Percentiles rank a stretch among this genome's conserved stretches.
phyloP scores from a whole-genome alignment of 2,113 vertebrate genomes.

The Procavia capensis region DNA sequence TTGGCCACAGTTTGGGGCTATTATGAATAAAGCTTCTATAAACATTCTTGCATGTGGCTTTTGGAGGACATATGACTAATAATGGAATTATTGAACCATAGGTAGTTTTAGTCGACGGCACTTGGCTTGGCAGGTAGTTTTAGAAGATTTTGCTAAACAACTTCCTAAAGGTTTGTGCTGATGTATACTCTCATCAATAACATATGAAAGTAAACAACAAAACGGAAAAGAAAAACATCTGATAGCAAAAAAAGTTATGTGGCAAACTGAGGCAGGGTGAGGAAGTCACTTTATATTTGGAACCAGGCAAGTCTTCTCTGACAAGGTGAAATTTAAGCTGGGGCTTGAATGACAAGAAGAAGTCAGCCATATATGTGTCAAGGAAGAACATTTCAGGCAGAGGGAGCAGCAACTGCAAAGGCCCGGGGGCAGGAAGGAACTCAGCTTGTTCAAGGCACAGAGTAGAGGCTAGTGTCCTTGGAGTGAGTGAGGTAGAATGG shows the following conservation, averaged over 20 bases:
- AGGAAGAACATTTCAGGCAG: not conserved
- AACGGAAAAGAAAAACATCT: not conserved
- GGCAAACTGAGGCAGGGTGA: not conserved
- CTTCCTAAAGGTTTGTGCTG: not conserved
- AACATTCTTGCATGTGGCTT: not conserved
- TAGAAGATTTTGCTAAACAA: not conserved
- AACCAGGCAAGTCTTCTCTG: not conserved
- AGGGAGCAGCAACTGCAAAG: not conserved
- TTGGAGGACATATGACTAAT: not conserved
- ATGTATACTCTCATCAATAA: not conserved
- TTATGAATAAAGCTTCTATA: slow-evolving; percentile 34
- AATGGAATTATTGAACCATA: not conserved
- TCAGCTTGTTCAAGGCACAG: not conserved
- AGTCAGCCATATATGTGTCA: not conserved
- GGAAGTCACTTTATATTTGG: not conserved
- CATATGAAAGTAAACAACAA: not conserved
- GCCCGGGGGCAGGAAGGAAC: not conserved
- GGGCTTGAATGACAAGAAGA: too few relatives aligned
- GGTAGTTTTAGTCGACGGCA: not conserved
- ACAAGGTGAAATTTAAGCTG: too few relatives aligned
- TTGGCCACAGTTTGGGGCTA: not conserved
- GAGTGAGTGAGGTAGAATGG: not conserved
- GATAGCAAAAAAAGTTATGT: not conserved
- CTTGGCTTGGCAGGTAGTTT: too few relatives aligned
- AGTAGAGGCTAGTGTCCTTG: not conserved